A percentile compares a stretch with the other conserved stretches of the same genome.
These are phyloP conservation scores for Macaria liturata DNA, from an alignment of 2,888 invertebrate genomes.

Conservation along the genomic window DNA sequence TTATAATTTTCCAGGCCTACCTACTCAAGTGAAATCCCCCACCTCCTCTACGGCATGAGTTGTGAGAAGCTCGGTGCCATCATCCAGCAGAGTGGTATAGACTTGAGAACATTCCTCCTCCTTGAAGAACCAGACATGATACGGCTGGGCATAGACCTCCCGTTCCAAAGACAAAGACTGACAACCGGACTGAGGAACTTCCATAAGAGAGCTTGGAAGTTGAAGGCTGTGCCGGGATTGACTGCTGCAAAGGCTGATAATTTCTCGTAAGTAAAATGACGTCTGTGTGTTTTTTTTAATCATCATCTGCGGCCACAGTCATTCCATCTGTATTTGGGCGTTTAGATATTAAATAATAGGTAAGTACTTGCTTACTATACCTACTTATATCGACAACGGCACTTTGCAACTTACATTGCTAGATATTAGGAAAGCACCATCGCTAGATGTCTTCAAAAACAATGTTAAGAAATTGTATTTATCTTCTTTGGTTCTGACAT, in stretches of 20 bases:
- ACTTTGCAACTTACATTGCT: no score
- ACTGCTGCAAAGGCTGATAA: slow-evolving; percentile 62
- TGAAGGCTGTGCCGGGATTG: slow-evolving; percentile 69
- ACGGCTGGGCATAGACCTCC: slow-evolving; percentile 82
- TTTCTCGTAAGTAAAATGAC: slow-evolving; percentile 74
- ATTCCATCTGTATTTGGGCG: no score
- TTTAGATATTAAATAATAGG: no score
- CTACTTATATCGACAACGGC: no score
- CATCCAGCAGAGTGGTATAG: slow-evolving; percentile 75
- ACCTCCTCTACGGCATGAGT: slow-evolving; percentile 84
- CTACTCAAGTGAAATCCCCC: slow-evolving; percentile 79
- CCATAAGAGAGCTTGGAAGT: slow-evolving; percentile 82
- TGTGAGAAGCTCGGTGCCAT: slow-evolving; percentile 75
- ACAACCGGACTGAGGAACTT: slow-evolving; percentile 80
- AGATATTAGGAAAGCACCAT: no score
- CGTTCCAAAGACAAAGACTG: slow-evolving; percentile 83
- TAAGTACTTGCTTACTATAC: no score
- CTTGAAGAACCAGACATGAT: slow-evolving; percentile 82
- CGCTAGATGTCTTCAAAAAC: no score
- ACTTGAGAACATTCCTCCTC: slow-evolving; percentile 81
- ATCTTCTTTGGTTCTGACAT: no score
- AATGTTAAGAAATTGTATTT: no score
- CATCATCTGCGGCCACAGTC: no score
- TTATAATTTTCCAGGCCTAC: slow-evolving; percentile 61
- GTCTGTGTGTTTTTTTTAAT: no score